phyloP scores from a whole-genome alignment of 2,113 vertebrate genomes.

The Monopterus albus region DNA sequence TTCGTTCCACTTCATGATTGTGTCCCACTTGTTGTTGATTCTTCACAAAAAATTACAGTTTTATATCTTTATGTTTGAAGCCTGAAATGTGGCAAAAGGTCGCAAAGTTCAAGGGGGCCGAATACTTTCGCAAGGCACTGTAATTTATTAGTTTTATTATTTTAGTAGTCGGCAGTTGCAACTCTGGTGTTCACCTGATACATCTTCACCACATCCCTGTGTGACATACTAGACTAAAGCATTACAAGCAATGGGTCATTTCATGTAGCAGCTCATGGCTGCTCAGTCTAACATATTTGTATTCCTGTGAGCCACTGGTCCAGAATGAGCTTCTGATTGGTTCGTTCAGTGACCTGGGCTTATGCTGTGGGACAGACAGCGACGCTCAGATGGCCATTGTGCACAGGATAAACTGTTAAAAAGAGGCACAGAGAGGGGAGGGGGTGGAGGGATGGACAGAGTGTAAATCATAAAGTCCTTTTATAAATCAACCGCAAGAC shows the following conservation, averaged over 20 bases:
- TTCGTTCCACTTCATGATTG: too few species aligned
- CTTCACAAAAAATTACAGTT: too few species aligned
- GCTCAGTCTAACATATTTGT: constrained; percentile 11
- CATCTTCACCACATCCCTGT: constrained; percentile 13
- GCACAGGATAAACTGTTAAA: constrained; percentile 85
- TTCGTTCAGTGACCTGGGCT: not conserved
- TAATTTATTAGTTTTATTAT: too few species aligned
- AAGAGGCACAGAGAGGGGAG: constrained; percentile 6
- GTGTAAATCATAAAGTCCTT: not conserved
- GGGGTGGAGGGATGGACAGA: not conserved
- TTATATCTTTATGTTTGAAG: too few species aligned
- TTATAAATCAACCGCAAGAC: too few species aligned
- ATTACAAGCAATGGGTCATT: constrained; percentile 37
- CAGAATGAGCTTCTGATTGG: constrained; percentile 11
- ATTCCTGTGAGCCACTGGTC: constrained; percentile 17
- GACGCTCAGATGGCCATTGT: constrained; percentile 83
- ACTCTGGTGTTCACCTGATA: not conserved
- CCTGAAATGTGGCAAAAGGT: too few species aligned
- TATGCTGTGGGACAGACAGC: not conserved
- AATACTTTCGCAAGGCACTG: too few species aligned
- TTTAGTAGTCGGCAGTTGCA: too few species aligned
- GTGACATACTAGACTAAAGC: constrained; percentile 48
- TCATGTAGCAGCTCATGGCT: not conserved
- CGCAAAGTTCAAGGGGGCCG: too few species aligned
- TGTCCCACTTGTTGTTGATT: too few species aligned